Base-by-base conservation (phyloP, 2,797 vertebrate species). In the Sylvilagus floridanus region DNA sequence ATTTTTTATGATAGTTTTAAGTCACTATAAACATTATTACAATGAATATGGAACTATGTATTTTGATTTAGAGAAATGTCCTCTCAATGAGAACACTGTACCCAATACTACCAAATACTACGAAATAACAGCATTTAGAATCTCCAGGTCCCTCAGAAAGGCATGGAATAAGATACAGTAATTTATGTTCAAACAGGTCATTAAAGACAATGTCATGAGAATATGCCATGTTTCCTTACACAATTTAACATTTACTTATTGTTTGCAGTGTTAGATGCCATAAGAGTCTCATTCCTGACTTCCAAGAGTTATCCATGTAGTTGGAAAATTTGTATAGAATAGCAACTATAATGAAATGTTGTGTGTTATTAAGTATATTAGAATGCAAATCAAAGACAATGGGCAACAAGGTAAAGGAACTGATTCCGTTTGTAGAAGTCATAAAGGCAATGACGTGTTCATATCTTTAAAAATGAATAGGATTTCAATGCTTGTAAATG, bases 61-160 rank as follows among this genome's bases (percentile, higher is more conserved):
- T 57, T 84, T 87, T 93, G 32, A 65, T 84, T 76, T 84, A 81
- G 42, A 93, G 30, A 62, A 37, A n/a, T 82, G 7, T 28, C 19
- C 9, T 86, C 5, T 76, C 63, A 63, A 13, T 63, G 21, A 8
- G 22, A 8, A 83, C 76, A 82, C 7, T 73, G n/a, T 78, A n/a
- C 24, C 42, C 69, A 37, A 17, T 28, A 42, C 16, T n/a, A 26
- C 17, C 12, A 54, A 77, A 82, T 35, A 77, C 3, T 52, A 62
- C 26, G 65, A 81, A 81, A n/a, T 57, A 75, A 72, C 81, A 77
- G 28, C 7, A 37, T 82, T 35, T 72, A 52, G n/a, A 30, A 35
- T 50, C n/a, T 2, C 19, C 0, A 68, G 26, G 0, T 4, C 9
- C 12, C 9, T 0, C 8, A 28, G 32, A 73, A 26, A 79, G 37